Evolutionary conservation across 2,888 invertebrate genomes (phyloP), one percentile per base, ranked within the genome.

Genomic region (Ischnus inquisitorius): DNA sequence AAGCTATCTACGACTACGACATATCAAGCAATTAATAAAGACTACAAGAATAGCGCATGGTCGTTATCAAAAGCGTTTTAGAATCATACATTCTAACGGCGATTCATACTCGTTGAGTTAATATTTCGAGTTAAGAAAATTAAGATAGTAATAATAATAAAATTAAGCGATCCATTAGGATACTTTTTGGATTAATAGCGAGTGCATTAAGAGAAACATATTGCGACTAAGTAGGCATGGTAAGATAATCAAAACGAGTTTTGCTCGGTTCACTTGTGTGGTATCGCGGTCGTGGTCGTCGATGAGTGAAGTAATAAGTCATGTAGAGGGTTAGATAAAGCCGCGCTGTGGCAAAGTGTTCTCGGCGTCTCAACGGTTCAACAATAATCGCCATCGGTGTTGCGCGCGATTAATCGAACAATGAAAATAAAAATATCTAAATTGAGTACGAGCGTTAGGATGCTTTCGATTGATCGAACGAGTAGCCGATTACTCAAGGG

Each of bases 261-360:
- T 54, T 54, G 54, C 22, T 54, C 19, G 12, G 54, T 16, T 54
- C 54, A 54, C 54, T 54, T 54, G 54, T 54, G 16, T 16, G 19
- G 22, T 54, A 54, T 54, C 54, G 54, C 54, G 54, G 10, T 22
- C 10, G 19, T 54, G 12, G 14, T 14, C 14, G 10, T 46, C 43
- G 43, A 46, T 46, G 12, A 22, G 19, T 22, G 3, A 22, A 3
- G 22, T 22, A 22, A 54, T 54, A 54, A 54, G 54, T 54, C 54
- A 54, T 54, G 54, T 19, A 22, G 22, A 22, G 16, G 8, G 8
- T 54, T 22, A 54, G 54, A 54, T 54, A 54, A 22, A 54, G 54
- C 54, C 5, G 19, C 6, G 54, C 10, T 12, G 22, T 22, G 1
- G 22, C 54, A 54, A 54, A 54, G 54, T 54, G 54, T 19, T 54